Evolutionary conservation across 2,888 invertebrate species (phyloP).

Genomic region (Agrochola lota): DNA sequence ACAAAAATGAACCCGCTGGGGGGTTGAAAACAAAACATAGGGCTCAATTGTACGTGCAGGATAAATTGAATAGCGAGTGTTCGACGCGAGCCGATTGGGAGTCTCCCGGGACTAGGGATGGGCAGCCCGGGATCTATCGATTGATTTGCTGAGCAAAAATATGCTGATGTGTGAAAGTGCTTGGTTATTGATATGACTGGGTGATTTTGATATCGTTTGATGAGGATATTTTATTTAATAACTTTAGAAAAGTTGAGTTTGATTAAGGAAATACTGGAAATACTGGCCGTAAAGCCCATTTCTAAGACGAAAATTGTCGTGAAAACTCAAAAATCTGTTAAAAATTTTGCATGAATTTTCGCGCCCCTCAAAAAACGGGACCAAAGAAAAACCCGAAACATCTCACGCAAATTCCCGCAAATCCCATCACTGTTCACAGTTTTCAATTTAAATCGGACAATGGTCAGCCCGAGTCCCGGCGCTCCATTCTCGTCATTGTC

Average conservation of each 20-base stretch:
- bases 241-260: neutral
- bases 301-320: no score
- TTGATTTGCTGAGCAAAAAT: conserved; percentile 51
- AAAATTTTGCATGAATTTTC: neutral
- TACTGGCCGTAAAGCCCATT: no score
- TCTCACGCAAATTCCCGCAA: conserved; percentile 26
- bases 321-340: no score
- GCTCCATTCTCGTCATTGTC: conserved; percentile 75
- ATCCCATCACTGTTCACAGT: conserved; percentile 83
- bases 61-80: conserved; percentile 85
- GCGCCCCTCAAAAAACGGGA: neutral
- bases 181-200: neutral
- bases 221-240: neutral
- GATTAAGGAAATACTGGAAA: no score
- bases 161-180: conserved; percentile 44
- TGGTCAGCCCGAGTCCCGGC: conserved; percentile 72
- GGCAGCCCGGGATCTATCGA: conserved; percentile 67
- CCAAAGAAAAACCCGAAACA: neutral
- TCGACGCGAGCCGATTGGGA: conserved; percentile 75
- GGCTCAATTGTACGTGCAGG: conserved; percentile 73
- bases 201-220: neutral
- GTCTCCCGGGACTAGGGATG: conserved; percentile 82
- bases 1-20: conserved; percentile 61
- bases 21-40: conserved; percentile 76
- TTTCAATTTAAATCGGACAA: conserved; percentile 90